phyloP scores from a whole-genome alignment of 1,140 invertebrate genomes.

The Paracyclopina nana region DNA sequence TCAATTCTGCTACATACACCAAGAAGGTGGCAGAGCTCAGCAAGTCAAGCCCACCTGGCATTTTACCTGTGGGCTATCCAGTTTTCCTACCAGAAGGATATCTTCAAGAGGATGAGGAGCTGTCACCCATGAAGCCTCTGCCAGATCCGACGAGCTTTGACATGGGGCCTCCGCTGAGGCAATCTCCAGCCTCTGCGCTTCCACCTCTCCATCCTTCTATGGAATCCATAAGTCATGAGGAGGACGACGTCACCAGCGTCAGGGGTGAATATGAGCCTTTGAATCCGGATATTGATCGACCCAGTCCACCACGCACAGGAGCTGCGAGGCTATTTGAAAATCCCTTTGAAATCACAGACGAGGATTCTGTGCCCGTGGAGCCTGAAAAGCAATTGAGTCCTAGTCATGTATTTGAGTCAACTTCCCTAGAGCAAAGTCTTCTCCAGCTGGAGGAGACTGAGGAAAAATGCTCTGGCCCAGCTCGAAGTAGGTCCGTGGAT shows the following conservation, averaged over 20 bases:
- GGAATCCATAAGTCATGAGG: background rate
- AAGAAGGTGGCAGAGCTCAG: background rate
- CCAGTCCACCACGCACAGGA: slow-evolving; percentile 10
- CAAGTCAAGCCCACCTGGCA: background rate
- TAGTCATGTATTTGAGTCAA: background rate
- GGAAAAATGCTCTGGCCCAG: background rate
- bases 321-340: background rate
- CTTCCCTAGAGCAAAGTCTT: background rate
- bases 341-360: slow-evolving; percentile 8
- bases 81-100: background rate
- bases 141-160: slow-evolving; percentile 20
- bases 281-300: slow-evolving; percentile 12
- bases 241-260: background rate
- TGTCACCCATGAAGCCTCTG: slow-evolving; percentile 22
- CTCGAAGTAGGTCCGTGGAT: background rate
- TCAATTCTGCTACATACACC: slow-evolving; percentile 7
- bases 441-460: background rate
- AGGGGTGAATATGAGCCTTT: slow-evolving; percentile 1
- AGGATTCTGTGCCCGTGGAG: background rate
- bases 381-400: background rate
- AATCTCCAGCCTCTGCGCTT: slow-evolving; percentile 14
- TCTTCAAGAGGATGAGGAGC: slow-evolving; percentile 22
- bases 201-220: slow-evolving; percentile 7
- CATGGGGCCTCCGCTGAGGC: slow-evolving; percentile 18
- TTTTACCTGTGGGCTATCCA: slow-evolving; percentile 14